These are phyloP conservation scores for Stenchaetothrips biformis DNA, from an alignment of 2,888 invertebrate species.

Conservation along the genomic window DNA sequence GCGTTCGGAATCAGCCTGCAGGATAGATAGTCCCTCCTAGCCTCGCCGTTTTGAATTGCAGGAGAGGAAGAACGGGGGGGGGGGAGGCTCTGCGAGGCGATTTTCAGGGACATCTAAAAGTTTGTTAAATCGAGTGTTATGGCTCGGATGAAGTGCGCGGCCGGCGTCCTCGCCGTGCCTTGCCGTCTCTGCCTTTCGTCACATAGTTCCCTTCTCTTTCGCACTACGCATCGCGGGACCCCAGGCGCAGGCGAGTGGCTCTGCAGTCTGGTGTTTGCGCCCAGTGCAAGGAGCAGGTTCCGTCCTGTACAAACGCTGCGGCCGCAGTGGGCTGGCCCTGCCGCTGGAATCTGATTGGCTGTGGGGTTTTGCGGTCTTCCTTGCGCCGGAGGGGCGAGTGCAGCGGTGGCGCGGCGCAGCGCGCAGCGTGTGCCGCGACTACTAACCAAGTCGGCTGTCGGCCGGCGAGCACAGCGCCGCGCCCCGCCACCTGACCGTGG, in stretches of 20 bases:
- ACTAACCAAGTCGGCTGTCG: background rate
- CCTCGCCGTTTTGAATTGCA: background rate
- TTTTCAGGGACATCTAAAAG: constrained; percentile 21
- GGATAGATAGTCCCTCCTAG: no score
- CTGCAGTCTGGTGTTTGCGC: no score
- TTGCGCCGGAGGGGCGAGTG: background rate
- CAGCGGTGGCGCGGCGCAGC: background rate
- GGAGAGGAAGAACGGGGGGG: no score
- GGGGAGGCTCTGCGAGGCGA: background rate
- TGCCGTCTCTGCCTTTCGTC: constrained; percentile 15
- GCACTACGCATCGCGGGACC: background rate
- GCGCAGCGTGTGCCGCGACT: constrained; percentile 1
- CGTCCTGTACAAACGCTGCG: background rate
- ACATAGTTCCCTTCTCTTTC: constrained; percentile 12
- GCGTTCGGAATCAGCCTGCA: no score
- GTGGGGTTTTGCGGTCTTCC: constrained; percentile 12
- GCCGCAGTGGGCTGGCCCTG: background rate
- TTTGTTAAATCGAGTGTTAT: constrained; percentile 25
- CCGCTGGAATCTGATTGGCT: constrained; percentile 14
- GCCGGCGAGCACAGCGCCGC: no score
- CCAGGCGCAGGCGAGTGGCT: no score
- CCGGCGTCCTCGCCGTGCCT: background rate
- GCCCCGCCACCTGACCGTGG: no score
- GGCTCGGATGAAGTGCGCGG: background rate
- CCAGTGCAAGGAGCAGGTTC: no score